Base-by-base conservation (phyloP, 2,888 invertebrate genomes). In the Torymus aiolomorphi region DNA sequence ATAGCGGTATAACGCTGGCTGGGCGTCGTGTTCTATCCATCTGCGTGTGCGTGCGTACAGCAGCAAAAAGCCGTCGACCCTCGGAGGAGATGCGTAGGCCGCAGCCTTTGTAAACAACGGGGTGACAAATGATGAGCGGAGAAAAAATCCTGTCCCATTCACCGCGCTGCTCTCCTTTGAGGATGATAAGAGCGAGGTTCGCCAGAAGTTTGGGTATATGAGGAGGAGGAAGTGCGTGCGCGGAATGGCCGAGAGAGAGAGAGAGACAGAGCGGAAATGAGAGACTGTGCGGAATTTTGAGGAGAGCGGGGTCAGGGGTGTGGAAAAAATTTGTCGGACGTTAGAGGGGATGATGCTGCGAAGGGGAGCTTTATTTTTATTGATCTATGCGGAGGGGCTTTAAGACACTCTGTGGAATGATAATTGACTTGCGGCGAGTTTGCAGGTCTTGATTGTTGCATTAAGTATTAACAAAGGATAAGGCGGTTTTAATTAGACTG, bases 61-160 rank as follows among this genome's bases (percentile, higher is more conserved):
- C 65, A 42, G 18, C 49, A 49, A 42, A 42, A 42, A 42, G 42
- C 42, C 8, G 42, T 42, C 65, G 24, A 49, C n/a, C 14, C 31
- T 10, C 54, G 54, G 54, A 69, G 56, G 31, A 69, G 56, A 52
- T 11, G 65, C n/a, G 16, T 11, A 20, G 52, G 12, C 51, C 2
- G 57, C 14, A 13, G 76, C 42, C 77, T 72, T 77, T 82, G 87
- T 85, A 87, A 88, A 87, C 85, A 86, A 82, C 73, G 82, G 81
- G 80, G 82, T 87, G 88, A 88, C 86, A 86, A 87, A 86, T 84
- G 85, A 85, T 83, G 85, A 84, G 84, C 83, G 83, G 13, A 14
- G 49, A 16, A 51, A 75, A 52, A 66, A 51, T 51, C 18, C 24
- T 14, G 13, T 42, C 42, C 42, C 8, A 42, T 42, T 42, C 42